Evolutionary conservation across 2,888 invertebrate genomes (phyloP).

Genomic region (Melinaea marsaeus): DNA sequence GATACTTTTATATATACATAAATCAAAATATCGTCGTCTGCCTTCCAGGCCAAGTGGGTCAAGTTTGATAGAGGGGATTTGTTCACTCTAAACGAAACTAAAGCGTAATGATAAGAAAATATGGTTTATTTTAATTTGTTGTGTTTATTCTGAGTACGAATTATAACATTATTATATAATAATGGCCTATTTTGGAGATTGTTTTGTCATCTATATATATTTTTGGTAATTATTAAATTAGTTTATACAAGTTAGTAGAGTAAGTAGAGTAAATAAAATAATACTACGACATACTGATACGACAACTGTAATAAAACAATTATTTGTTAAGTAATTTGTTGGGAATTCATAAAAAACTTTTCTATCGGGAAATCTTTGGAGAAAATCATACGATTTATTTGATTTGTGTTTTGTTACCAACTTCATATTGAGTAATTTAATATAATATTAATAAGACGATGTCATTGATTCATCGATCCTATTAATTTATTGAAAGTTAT

Average conservation of each 20-base stretch:
- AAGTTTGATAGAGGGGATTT: constrained; percentile 21
- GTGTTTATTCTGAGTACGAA: background rate
- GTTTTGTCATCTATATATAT: no score
- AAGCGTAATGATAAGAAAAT: background rate
- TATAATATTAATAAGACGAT: background rate
- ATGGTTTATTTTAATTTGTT: background rate
- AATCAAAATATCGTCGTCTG: constrained; percentile 5
- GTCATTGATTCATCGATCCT: no score
- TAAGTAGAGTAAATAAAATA: background rate
- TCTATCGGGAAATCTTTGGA: background rate
- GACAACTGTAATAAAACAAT: background rate
- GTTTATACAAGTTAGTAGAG: no score
- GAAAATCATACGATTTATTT: background rate
- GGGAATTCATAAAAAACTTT: background rate
- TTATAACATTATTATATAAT: no score
- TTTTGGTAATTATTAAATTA: no score
- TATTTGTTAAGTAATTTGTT: background rate
- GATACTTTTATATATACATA: background rate
- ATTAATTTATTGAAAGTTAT: no score
- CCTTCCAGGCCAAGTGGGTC: constrained; percentile 20
- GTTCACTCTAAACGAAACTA: background rate
- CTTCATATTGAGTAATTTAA: background rate
- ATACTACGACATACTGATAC: background rate
- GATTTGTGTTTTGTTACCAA: background rate
- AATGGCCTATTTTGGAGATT: no score